phyloP scores from a whole-genome alignment of 2,113 vertebrate species.

The Aphyosemion australe region DNA sequence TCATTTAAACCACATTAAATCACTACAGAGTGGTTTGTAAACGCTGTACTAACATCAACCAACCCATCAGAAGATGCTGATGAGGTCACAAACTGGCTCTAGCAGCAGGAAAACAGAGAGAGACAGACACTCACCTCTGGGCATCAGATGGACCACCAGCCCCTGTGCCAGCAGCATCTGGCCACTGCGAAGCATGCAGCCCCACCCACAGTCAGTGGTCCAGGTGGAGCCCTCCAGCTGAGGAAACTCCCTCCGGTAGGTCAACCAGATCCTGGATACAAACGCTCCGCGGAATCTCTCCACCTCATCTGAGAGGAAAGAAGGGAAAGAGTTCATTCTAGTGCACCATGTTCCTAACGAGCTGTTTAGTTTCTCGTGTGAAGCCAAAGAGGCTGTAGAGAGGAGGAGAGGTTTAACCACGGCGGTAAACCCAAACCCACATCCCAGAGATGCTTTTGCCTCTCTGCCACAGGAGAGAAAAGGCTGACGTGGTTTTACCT shows the following conservation, averaged over 20 bases:
- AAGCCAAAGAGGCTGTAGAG: not conserved
- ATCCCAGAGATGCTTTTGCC: not conserved
- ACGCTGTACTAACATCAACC: too few relatives aligned
- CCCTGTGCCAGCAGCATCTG: constrained; percentile 94
- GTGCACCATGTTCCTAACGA: not conserved
- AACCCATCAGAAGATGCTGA: not conserved
- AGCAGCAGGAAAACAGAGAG: not conserved
- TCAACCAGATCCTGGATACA: constrained; percentile 87
- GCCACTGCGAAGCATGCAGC: constrained; percentile 91
- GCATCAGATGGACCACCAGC: constrained; percentile 85
- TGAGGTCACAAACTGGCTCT: not conserved
- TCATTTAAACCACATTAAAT: too few relatives aligned
- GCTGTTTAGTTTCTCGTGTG: too few relatives aligned
- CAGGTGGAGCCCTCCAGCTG: constrained; percentile 84
- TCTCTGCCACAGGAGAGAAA: not conserved
- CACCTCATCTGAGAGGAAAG: constrained; percentile 77
- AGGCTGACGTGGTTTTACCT: constrained; percentile 66
- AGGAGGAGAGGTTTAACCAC: not conserved
- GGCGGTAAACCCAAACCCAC: constrained; percentile 29
- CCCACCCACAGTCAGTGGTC: constrained; percentile 94
- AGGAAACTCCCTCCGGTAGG: constrained; percentile 89
- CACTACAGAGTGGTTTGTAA: too few relatives aligned
- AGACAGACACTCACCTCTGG: constrained; percentile 74
- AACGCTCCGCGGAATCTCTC: constrained; percentile 86
- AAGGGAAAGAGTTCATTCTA: not conserved